Conservation (phyloP, 1,140 invertebrate species). For the Philopotamus ludificatus region DNA sequence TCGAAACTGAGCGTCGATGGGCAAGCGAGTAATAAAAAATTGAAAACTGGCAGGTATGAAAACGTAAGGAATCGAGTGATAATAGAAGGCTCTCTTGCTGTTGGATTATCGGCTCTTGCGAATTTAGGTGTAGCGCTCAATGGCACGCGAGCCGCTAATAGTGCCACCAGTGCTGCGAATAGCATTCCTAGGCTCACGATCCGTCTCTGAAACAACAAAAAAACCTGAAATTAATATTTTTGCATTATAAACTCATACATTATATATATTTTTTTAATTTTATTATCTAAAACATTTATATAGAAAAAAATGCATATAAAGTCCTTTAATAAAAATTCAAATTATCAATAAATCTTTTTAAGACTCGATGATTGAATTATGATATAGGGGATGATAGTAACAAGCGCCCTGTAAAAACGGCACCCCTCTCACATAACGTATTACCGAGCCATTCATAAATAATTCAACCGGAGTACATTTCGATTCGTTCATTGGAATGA, state of each 20-base stretch:
- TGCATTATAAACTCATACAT: no score
- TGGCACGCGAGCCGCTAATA: constrained; percentile 64
- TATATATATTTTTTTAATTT: background rate
- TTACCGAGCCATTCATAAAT: constrained; percentile 37
- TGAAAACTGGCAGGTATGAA: constrained; percentile 83
- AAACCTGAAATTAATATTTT: no score
- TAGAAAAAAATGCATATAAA: no score
- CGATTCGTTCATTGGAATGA: constrained; percentile 31
- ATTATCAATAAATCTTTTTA: no score
- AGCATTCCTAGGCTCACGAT: constrained; percentile 65
- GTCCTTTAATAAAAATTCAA: no score
- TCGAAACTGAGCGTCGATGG: constrained; percentile 87
- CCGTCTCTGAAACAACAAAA: constrained; percentile 63
- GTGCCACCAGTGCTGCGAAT: constrained; percentile 56
- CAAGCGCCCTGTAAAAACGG: constrained; percentile 15
- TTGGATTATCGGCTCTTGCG: constrained; percentile 86
- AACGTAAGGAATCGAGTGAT: constrained; percentile 80
- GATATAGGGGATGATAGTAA: constrained; percentile 18
- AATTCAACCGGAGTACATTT: constrained; percentile 35
- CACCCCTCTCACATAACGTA: constrained; percentile 12
- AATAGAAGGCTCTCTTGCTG: constrained; percentile 71
- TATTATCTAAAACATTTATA: background rate
- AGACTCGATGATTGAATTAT: constrained; percentile 24
- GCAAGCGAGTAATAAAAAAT: constrained; percentile 77
- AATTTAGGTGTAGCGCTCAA: constrained; percentile 73